Base-by-base conservation (phyloP, 2,888 invertebrate genomes). In the Eilema caniola region DNA sequence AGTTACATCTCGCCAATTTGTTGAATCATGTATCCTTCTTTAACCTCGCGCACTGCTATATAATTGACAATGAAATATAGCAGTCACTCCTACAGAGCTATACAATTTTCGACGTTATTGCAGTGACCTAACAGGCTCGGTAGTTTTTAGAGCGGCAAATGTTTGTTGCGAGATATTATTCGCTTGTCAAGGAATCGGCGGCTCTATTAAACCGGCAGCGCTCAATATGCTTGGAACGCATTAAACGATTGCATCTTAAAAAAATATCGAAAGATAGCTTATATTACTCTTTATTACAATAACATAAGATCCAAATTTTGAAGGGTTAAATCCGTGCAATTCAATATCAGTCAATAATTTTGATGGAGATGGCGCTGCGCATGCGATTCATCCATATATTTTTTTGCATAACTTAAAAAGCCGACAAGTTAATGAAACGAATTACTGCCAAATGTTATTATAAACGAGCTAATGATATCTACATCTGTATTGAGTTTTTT, bases 321-420 rank as follows among this genome's bases (percentile, higher is more conserved):
- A 25, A 76, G 33, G 31, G 33, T 56, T 59, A 66, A 70, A 82
- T 78, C 79, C 77, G 70, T 75, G 88, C 85, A 86, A 88, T 86
- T 85, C 79, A 85, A 89, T 88, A 89, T 85, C 79, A 75, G 81
- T 81, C 87, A 86, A 89, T 89, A 88, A 89, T 76, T 89, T 87
- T 78, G 71, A 79, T 71, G 72, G 73, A 64, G 81, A 20, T 53
- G 53, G 53, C 53, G n/a, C 65, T 73, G 82, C 77, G 82, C 82
- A 75, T 82, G 83, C 83, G 83, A 79, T 81, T 83, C 47, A n/a
- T 53, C 73, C 80, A 78, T 80, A 79, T 72, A 71, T 74, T 80
- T 83, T 84, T 82, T 81, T 82, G 83, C 82, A 79, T 79, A 80
- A 74, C 69, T 66, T 25, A 82, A 84, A 80, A 57, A 78, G 81